Conservation (phyloP, 2,113 vertebrate genomes). For the Rafetus swinhoei region DNA sequence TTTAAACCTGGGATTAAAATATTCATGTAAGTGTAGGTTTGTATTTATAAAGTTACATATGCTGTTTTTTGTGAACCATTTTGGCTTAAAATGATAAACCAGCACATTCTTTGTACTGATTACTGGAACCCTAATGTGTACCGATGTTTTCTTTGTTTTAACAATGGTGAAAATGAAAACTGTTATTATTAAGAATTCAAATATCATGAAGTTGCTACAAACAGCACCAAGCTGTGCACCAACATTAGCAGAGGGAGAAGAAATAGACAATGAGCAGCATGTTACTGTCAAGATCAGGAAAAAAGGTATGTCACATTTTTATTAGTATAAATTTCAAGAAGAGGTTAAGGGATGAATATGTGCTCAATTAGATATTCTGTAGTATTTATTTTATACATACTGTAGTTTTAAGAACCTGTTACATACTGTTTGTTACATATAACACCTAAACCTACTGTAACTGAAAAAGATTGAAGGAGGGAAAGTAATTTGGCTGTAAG, state of each 20-base stretch:
- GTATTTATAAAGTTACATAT: neutral
- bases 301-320: slow-evolving; percentile 73
- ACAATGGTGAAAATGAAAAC: slow-evolving; percentile 46
- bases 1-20: neutral
- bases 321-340: neutral
- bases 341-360: neutral
- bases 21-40: neutral
- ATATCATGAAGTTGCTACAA: slow-evolving; percentile 88
- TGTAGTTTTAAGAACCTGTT: neutral
- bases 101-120: neutral
- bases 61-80: neutral
- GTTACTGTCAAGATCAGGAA: slow-evolving; percentile 68
- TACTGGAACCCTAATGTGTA: slow-evolving; percentile 11
- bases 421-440: neutral
- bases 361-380: neutral
- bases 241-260: slow-evolving; percentile 19
- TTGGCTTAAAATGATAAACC: neutral
- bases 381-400: neutral
- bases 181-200: slow-evolving; percentile 83
- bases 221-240: slow-evolving; percentile 76
- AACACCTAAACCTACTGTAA: neutral
- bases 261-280: slow-evolving; percentile 42
- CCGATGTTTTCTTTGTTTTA: slow-evolving; percentile 41
- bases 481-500: neutral
- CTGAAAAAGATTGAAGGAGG: neutral